Evolutionary conservation across 2,888 invertebrate genomes (phyloP), one percentile per base, ranked within the genome.

Genomic region (Eupeodes luniger): DNA sequence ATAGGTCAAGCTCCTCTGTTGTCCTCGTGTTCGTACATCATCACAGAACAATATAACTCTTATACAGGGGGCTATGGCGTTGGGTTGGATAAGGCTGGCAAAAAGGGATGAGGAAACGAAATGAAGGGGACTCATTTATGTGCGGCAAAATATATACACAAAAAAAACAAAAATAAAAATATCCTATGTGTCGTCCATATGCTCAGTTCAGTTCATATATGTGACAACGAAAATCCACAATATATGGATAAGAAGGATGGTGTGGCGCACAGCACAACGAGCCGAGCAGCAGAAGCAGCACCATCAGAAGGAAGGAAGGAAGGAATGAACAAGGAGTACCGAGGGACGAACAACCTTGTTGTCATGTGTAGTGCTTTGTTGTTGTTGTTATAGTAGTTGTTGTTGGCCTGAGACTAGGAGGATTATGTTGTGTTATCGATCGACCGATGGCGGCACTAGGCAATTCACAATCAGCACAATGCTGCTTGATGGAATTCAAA

Each of bases 1-100:
- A 81, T 85, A 81, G 85, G 85, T 85, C 85, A 85, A 85, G 77
- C 85, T 81, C 81, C 85, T 81, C 62, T 47, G 44, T 51, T 55
- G 34, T 55, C 62, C 57, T 66, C 77, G 70, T 70, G 47, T 34
- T 16, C 34, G 51, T 53, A 59, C 36, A n/a, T 27, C 27, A 27
- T 27, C 27, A 27, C 27, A 12, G 14, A 36, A 1, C 7, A 34
- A 9, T 34, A 59, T 0, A 27, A 14, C 4, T 14, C 9, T 47
- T 4, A 47, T 11, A 47, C 47, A 4, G 4, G 11, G 7, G 10
- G 47, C 7, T 12, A 27, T 27, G 27, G 27, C 27, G 27, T 3
- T 27, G 27, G 27, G 27, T 27, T 27, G 27, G 27, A 3, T 1
- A 27, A 27, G 10, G 47, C 7, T 12, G 12, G 12, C 4, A 10